phyloP scores from a whole-genome alignment of 2,113 vertebrate species.

The Strigops habroptila region DNA sequence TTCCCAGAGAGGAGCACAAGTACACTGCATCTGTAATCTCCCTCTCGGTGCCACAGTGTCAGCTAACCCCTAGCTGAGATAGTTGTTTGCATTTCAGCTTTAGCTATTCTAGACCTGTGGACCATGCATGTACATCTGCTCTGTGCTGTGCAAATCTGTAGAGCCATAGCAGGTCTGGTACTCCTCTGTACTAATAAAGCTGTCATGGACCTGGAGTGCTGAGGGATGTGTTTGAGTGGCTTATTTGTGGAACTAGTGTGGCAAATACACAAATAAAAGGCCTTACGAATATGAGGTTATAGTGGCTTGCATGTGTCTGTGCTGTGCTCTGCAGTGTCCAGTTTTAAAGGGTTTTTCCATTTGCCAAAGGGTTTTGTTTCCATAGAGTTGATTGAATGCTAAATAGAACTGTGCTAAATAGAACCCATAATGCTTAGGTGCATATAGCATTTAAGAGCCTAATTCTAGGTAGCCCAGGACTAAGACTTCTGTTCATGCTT shows the following conservation, averaged over 20 bases:
- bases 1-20: background rate
- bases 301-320: background rate
- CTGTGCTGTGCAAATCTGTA: background rate
- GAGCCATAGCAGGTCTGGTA: background rate
- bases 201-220: background rate
- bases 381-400: background rate
- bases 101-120: background rate
- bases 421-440: background rate
- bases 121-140: rapidly evolving
- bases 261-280: background rate
- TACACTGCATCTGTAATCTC: background rate
- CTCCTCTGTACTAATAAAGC: background rate
- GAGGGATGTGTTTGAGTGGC: background rate
- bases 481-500: background rate
- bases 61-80: rapidly evolving
- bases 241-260: background rate
- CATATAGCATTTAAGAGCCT: background rate
- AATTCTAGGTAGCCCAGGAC: background rate
- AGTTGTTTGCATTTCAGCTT: background rate
- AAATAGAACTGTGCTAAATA: background rate
- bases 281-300: background rate
- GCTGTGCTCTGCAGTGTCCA: background rate
- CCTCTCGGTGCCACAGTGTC: background rate
- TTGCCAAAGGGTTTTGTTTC: background rate
- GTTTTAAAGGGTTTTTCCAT: background rate